Percentiles rank a stretch among this genome's conserved stretches.
phyloP scores from a whole-genome alignment of 1,140 invertebrate genomes.

The Stratiolaelaps scimitus region DNA sequence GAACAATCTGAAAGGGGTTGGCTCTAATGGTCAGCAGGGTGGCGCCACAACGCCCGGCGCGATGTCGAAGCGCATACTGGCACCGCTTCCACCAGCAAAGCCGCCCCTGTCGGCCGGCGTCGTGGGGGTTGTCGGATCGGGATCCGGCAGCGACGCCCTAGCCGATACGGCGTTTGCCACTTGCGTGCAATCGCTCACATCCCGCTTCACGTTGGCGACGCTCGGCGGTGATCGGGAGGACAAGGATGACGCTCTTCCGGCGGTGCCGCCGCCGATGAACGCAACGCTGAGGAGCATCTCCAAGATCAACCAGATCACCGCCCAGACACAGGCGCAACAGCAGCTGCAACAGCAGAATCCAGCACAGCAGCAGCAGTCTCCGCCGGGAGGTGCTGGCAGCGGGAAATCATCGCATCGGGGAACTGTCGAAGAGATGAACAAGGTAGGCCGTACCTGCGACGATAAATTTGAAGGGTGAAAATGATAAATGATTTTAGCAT shows the following conservation, averaged over 20 bases:
- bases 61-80: constrained; percentile 30
- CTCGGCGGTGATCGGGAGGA: constrained; percentile 32
- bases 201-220: constrained; percentile 40
- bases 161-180: constrained; percentile 42
- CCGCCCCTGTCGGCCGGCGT: constrained; percentile 34
- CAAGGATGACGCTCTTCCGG: constrained; percentile 25
- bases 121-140: constrained; percentile 7
- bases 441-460: too few relatives aligned
- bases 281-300: constrained; percentile 28
- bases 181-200: constrained; percentile 44
- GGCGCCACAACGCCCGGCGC: neutral
- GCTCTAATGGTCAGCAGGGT: neutral
- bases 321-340: constrained; percentile 5
- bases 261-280: constrained; percentile 23
- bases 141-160: constrained; percentile 33
- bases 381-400: constrained; percentile 42
- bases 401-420: too few relatives aligned
- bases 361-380: neutral
- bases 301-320: constrained; percentile 25
- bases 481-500: too few relatives aligned
- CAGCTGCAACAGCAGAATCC: constrained; percentile 13
- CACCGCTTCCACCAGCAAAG: constrained; percentile 32
- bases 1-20: constrained; percentile 10
- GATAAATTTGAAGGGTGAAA: too few relatives aligned
- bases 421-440: constrained; percentile 24